Evolutionary conservation across 2,113 vertebrate genomes (phyloP), one percentile per base, ranked within the genome.

Genomic region (Ophiodon elongatus): DNA sequence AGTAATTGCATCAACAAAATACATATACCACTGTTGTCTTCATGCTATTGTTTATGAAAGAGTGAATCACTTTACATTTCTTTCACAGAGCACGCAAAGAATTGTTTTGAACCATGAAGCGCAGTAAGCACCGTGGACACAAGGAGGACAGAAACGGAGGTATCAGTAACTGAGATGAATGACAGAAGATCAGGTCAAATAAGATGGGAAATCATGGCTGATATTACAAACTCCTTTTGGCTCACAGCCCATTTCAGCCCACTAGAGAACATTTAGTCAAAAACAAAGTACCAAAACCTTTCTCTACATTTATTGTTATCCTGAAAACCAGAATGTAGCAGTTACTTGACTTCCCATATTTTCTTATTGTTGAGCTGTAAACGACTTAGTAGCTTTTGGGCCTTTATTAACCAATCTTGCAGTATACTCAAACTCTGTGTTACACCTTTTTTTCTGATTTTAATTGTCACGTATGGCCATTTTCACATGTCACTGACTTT

Each of bases 131-230:
- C 0, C 96, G 96, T 1, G 94, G 94, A 0, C 80, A 95, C 13
- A 98, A 97, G 91, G 96, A 97, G n/a, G 97, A 97, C 68, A 95
- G 92, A 45, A 94, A 93, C 62, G 95, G 91, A 94, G 95, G 94
- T 94, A 91, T 33, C 66, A 66, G 63, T 74, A 35, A 27, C 54
- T 35, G 29, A 65, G 37, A 66, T 65, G 63, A 64, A 76, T 65
- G 67, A 43, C 25, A 29, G 52, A 25, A 13, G 19, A 73, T 59
- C 29, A 63, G 59, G 29, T 84, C 79, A 83, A 70, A 50, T 31
- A 45, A 45, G 45, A 1, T 4, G 23, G 68, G 57, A 85, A 73
- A 29, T 79, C 81, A 15, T 13, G 70, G n/a, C 59, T 73, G 35
- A 76, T 13, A 33, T 78, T 73, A 54, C 60, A 73, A 37, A 85